These are phyloP conservation scores for Conchocele bisecta DNA, from an alignment of 2,888 invertebrate genomes.

Conservation along the genomic window DNA sequence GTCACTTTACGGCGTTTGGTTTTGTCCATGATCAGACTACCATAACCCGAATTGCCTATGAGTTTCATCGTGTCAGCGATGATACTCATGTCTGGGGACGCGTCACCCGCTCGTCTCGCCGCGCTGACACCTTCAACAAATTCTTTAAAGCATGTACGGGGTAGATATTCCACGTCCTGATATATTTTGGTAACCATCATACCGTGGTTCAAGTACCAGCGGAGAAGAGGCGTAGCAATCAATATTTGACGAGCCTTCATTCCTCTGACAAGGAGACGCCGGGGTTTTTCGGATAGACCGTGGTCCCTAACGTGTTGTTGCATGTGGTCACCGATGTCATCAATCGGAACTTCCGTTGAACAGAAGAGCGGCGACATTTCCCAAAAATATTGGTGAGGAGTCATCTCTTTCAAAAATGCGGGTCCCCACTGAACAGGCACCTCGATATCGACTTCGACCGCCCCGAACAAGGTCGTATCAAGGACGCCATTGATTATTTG, in stretches of 20 bases:
- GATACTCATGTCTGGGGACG: not conserved
- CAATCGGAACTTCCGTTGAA: slow-evolving; percentile 11
- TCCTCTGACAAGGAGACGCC: not conserved
- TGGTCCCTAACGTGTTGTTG: not conserved
- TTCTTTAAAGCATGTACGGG: slow-evolving; percentile 1
- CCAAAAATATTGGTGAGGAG: slow-evolving; percentile 22
- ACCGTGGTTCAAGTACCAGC: slow-evolving; percentile 26
- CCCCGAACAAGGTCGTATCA: not conserved
- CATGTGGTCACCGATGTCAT: not conserved
- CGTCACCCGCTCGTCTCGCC: slow-evolving; percentile 11
- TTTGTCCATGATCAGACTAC: slow-evolving; percentile 7
- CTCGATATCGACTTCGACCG: not conserved
- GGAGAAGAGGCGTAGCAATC: slow-evolving; percentile 1
- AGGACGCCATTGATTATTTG: not conserved
- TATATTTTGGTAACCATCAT: slow-evolving; percentile 9
- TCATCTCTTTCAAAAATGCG: not conserved
- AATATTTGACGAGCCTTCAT: not conserved
- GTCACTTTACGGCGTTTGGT: not conserved
- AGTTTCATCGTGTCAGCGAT: slow-evolving; percentile 3
- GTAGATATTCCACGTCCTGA: slow-evolving; percentile 15
- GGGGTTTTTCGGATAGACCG: not conserved
- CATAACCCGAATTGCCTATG: slow-evolving; percentile 12
- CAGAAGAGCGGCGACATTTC: slow-evolving; percentile 33
- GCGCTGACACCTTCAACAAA: slow-evolving; percentile 5
- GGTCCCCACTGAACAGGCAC: not conserved